Percentiles rank a stretch among this genome's conserved stretches.
Evolutionary conservation across 2,797 vertebrate species (phyloP).

Genomic region (Scolopax rusticola): DNA sequence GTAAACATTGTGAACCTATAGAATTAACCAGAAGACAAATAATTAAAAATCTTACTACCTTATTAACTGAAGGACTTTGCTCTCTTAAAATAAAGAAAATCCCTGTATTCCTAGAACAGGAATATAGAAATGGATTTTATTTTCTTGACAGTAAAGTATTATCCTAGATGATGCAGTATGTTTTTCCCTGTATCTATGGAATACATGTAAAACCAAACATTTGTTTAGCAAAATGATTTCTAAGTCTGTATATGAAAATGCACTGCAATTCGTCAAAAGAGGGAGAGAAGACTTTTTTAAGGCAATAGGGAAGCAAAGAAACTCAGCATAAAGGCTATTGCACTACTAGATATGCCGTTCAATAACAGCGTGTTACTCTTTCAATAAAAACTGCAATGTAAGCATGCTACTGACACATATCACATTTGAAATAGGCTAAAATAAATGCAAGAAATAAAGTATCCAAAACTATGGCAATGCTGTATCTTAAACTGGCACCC

Average conservation of each 20-base stretch:
- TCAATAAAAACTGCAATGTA: conserved; percentile 54
- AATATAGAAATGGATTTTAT: neutral
- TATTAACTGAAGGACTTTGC: neutral
- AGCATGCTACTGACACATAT: conserved; percentile 47
- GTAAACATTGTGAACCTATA: neutral
- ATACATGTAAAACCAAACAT: neutral
- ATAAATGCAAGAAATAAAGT: conserved; percentile 38
- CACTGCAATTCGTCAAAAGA: neutral
- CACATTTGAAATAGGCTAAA: conserved; percentile 42
- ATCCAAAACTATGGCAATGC: conserved; percentile 32
- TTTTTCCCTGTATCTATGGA: neutral
- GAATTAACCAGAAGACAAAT: neutral
- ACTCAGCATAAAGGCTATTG: conserved; percentile 15
- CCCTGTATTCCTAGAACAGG: neutral
- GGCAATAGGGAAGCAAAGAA: neutral
- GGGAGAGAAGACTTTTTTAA: neutral
- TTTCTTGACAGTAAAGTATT: neutral
- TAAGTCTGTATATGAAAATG: neutral
- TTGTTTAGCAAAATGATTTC: neutral
- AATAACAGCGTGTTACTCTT: conserved; percentile 49
- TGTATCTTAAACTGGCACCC: conserved; percentile 49
- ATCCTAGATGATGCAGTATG: neutral
- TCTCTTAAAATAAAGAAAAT: neutral
- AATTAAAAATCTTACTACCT: neutral
- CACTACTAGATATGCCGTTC: conserved; percentile 8